Evolutionary conservation across 2,888 invertebrate genomes (phyloP), one percentile per base, ranked within the genome.

Genomic region (Platycheirus rosarum): DNA sequence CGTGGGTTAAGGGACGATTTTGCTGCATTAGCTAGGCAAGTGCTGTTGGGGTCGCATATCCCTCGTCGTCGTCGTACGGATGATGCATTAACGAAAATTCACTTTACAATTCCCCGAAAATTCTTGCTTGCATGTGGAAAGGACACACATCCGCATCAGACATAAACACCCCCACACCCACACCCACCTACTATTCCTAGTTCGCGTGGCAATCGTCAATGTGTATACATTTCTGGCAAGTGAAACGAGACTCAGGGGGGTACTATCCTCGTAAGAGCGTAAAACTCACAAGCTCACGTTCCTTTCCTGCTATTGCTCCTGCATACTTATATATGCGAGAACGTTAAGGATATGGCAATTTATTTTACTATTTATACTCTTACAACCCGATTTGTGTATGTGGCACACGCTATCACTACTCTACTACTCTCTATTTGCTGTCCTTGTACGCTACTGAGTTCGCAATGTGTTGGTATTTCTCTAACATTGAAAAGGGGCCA

Each of bases 211-310:
- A 48, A 49, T 49, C 23, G 53, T 16, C 20, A 14, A 23, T 32
- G 13, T 44, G 18, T 23, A 32, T 32, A 32, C 29, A 16, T 14
- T 9, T 32, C 37, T 51, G 55, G 26, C 35, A 60, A 70, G 48
- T 70, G n/a, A 71, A 82, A 82, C 82, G 77, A 77, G 68, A 65
- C 82, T 82, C 77, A 73, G 53, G 82, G 76, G 80, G 77, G 71
- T 49, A 46, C 53, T 74, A 48, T 16, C 60, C 68, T 70, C 37
- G 71, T 42, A 76, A 71, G 70, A 82, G 76, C 76, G 60, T 16
- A 44, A 29, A 71, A 63, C 51, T 44, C 71, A 57, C 62, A 65
- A 57, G 26, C 49, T 49, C 20, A 32, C 29, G 8, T 32, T 4
- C 26, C 26, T 26, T 26, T n/a, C n/a, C n/a, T 2, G 23, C 6